Base-by-base conservation (phyloP, 2,888 invertebrate genomes). In the Tromatobia lineatoria region DNA sequence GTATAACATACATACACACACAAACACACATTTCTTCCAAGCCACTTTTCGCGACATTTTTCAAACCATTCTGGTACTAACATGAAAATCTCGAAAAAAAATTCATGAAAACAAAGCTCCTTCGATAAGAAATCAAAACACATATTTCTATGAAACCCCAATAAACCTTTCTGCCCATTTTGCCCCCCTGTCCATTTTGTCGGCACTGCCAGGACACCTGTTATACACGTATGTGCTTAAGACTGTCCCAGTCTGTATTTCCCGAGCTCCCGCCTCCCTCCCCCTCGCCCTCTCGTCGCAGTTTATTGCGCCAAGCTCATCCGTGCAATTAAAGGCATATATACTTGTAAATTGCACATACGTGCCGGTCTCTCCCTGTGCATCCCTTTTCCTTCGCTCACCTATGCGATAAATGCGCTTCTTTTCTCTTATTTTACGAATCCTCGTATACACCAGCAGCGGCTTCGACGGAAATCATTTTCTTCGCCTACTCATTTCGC, bases 301-400 rank as follows among this genome's bases (percentile, higher is more conserved):
- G 64, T 64, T 64, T 64, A 64, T 64, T 64, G 18, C 74, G 25
- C 73, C 52, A 67, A 66, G 64, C 54, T 85, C 59, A 42, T 83
- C 38, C 45, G 25, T 34, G 81, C 74, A 85, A 85, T 85, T 85
- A 85, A 85, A 75, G 79, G 57, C 79, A 59, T 76, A 81, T 84
- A 78, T 70, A 71, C 78, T 75, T 75, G 71, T 42, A 85, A 82
- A 82, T 82, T 82, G 74, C 85, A 34, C 82, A 67, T 85, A 85
- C 78, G 85, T 83, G 79, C 79, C 88, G 85, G 87, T 79, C 74
- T 67, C 25, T 18, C 52, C 80, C 69, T 87, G 85, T 85, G 88
- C 87, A 84, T 71, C 87, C 74, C 73, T 87, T 70, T 81, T 82
- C 78, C 81, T 82, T 50, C 79, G 50, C 23, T 42, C 34, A 50